These are phyloP conservation scores for Galeruca laticollis DNA, from an alignment of 2,888 invertebrate genomes.

Conservation along the genomic window DNA sequence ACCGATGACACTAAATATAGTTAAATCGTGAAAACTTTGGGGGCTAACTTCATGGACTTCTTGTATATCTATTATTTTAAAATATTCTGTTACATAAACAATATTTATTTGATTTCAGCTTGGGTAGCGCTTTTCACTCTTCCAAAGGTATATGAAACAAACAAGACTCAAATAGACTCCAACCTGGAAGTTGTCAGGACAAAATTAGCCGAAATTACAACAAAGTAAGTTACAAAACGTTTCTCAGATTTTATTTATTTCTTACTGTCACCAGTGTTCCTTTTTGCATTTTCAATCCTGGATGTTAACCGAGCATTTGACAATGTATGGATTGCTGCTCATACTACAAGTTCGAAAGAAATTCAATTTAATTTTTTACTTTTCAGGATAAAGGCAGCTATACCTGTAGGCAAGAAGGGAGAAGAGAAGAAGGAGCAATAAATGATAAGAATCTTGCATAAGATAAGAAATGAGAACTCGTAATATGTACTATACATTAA, in stretches of 20 bases:
- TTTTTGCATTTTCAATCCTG: no score
- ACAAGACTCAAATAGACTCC: constrained; percentile 93
- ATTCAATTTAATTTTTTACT: constrained; percentile 34
- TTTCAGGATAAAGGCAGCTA: constrained; percentile 86
- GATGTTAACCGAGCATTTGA: no score
- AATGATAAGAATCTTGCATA: constrained; percentile 53
- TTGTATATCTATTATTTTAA: no score
- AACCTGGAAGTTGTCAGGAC: constrained; percentile 88
- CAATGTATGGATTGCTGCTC: no score
- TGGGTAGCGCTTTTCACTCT: constrained; percentile 94
- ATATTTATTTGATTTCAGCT: constrained; percentile 72
- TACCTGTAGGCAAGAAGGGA: constrained; percentile 88
- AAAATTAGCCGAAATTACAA: constrained; percentile 89
- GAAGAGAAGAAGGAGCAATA: constrained; percentile 90
- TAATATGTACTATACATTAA: constrained; percentile 37
- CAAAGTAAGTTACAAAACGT: constrained; percentile 91
- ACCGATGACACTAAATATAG: no score
- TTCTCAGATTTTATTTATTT: no score
- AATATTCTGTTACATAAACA: not conserved
- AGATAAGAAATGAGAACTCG: constrained; percentile 21
- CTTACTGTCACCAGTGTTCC: no score
- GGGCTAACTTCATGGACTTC: no score
- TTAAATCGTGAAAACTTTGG: no score
- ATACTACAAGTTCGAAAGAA: no score
- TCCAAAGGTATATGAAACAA: constrained; percentile 96